phyloP scores from a whole-genome alignment of 1,140 invertebrate genomes.

The Bombus impatiens region DNA sequence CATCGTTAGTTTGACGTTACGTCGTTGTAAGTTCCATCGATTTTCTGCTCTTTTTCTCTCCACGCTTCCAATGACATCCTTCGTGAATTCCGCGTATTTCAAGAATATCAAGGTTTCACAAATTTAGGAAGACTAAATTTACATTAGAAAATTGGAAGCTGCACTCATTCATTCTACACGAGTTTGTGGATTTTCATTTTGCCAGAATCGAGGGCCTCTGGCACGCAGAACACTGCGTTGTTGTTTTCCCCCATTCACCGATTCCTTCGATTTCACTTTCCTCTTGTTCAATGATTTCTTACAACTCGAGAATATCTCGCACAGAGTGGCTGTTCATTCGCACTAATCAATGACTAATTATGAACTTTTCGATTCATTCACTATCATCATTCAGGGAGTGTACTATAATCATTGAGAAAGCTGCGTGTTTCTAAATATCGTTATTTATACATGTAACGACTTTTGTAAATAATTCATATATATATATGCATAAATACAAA shows the following conservation, averaged over 20 bases:
- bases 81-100: conserved; percentile 12
- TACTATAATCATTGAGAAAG: not conserved
- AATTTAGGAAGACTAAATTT: conserved; percentile 42
- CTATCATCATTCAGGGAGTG: not conserved
- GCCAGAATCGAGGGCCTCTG: not conserved
- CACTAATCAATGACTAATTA: not conserved
- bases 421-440: not conserved
- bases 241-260: not conserved
- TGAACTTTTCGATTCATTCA: not conserved
- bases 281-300: not conserved
- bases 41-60: not conserved
- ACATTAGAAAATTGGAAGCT: conserved; percentile 9
- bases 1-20: not conserved
- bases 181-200: conserved; percentile 4
- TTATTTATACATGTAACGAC: conserved; percentile 6
- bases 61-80: conserved; percentile 11
- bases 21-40: not conserved
- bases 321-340: not conserved
- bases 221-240: not conserved
- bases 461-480: conserved; percentile 8
- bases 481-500: no score
- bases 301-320: not conserved
- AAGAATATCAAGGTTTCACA: conserved; percentile 38
- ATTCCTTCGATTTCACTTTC: not conserved
- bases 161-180: not conserved